A percentile compares a stretch with the other conserved stretches of the same genome.
Conservation (phyloP, 1,140 invertebrate genomes). For the Centruroides sculpturatus region DNA sequence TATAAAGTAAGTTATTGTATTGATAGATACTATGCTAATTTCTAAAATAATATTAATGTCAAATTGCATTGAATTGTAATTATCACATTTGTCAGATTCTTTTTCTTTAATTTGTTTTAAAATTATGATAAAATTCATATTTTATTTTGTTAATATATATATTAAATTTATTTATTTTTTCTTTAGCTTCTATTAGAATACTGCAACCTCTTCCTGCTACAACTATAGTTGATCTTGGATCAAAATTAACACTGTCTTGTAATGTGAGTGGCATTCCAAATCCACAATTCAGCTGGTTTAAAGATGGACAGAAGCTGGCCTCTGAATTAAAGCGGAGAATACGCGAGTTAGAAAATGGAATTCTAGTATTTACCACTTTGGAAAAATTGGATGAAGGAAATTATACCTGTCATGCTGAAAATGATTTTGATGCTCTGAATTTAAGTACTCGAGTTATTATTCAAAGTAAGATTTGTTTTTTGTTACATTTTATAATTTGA, state of each 20-base stretch:
- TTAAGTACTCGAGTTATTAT: conserved; percentile 1
- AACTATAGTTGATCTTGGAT: conserved; percentile 10
- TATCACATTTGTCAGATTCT: too few relatives aligned
- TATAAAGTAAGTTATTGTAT: too few relatives aligned
- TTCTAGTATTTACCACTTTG: conserved; percentile 2
- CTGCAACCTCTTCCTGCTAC: conserved; percentile 3
- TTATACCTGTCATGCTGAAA: conserved; percentile 11
- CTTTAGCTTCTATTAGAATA: conserved; percentile 1
- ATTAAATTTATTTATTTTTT: background rate
- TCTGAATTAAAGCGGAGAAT: conserved; percentile 1
- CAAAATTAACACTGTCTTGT: conserved; percentile 6
- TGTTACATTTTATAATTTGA: background rate
- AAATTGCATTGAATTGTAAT: too few relatives aligned
- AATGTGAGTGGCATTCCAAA: conserved; percentile 6
- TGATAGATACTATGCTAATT: too few relatives aligned
- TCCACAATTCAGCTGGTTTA: conserved; percentile 4
- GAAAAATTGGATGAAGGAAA: conserved; percentile 10
- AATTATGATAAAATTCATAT: too few relatives aligned
- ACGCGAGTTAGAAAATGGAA: background rate
- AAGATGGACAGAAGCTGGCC: conserved; percentile 3
- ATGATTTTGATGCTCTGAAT: conserved; percentile 2
- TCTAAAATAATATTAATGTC: too few relatives aligned
- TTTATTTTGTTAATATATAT: too few relatives aligned
- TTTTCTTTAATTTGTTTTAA: too few relatives aligned
- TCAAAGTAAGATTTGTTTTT: conserved; percentile 5